Evolutionary conservation across 2,113 vertebrate genomes (phyloP), one percentile per base, ranked within the genome.

Genomic region (Perca fluviatilis): DNA sequence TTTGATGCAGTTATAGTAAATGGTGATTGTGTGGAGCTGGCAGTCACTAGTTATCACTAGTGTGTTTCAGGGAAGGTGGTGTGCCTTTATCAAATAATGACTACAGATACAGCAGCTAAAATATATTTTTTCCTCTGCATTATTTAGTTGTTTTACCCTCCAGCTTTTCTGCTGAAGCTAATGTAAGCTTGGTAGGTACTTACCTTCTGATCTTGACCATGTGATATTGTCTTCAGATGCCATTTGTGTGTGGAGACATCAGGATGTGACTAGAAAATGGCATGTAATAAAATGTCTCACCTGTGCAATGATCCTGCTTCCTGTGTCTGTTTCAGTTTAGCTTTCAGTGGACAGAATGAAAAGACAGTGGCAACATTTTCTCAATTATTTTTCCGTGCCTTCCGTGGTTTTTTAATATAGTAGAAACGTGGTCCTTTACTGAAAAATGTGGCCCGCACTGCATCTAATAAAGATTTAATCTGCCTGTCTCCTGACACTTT

Each of bases 241-340:
- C 71, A 46, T 82, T 77, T 87, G 21, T 67, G 8, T 74, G 53
- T 70, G 16, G 65, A 74, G 23, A 66, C 40, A n/a, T 51, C 11
- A 49, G 50, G 58, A 75, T 69, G 70, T 70, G 58, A 88, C 27
- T 36, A 61, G 57, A 81, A 92, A 89, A 93, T 83, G 87, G 88
- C 92, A 93, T 88, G 87, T 88, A 95, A 95, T 95, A 93, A 95
- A 95, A 89, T 16, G 83, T 70, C 63, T 83, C 76, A 79, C 64
- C 68, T 91, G 85, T 91, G 88, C 86, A 94, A 86, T 71, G 70
- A 86, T 14, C 15, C 46, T 16, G 63, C 75, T 19, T 85, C 63
- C 49, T 71, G 58, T 86, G 51, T 47, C 58, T 73, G 0, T 83
- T 76, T 87, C 25, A 50, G 18, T 14, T 73, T 58, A 50, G 19